A percentile compares a stretch with the other conserved stretches of the same genome.
phyloP scores from a whole-genome alignment of 2,797 vertebrate species.

The Pipistrellus pipistrellus region DNA sequence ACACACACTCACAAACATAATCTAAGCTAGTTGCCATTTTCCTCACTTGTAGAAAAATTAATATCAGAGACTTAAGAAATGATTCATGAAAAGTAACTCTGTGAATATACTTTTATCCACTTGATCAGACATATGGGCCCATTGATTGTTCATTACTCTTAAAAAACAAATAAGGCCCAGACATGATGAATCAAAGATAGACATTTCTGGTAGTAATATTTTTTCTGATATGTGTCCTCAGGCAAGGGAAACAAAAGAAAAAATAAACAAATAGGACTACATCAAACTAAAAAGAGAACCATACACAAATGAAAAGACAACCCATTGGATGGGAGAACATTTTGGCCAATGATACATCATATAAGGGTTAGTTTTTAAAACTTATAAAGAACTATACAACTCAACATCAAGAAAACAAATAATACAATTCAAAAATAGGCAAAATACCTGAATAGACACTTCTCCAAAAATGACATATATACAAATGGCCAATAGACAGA shows the following conservation, averaged over 20 bases:
- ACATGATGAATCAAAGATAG: no score
- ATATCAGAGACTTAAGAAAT: background rate
- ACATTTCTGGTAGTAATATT: no score
- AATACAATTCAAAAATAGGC: background rate
- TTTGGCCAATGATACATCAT: no score
- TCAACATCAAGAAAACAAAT: background rate
- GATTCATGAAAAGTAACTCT: background rate
- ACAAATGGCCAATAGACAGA: background rate
- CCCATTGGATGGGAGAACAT: no score
- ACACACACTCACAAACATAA: background rate
- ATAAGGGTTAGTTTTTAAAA: no score
- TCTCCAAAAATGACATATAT: background rate
- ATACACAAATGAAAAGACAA: no score
- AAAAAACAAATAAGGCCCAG: background rate
- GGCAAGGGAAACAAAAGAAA: no score
- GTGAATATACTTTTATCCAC: conserved; percentile 25
- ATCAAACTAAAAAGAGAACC: no score
- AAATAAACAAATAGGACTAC: no score
- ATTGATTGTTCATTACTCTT: background rate
- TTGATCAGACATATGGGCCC: background rate
- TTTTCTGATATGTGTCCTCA: no score
- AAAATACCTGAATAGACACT: background rate
- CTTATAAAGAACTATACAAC: no score
- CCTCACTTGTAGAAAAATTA: background rate
- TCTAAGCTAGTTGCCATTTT: background rate